Evolutionary conservation across 2,797 vertebrate species (phyloP).

Genomic region (Urophycis tenuis): DNA sequence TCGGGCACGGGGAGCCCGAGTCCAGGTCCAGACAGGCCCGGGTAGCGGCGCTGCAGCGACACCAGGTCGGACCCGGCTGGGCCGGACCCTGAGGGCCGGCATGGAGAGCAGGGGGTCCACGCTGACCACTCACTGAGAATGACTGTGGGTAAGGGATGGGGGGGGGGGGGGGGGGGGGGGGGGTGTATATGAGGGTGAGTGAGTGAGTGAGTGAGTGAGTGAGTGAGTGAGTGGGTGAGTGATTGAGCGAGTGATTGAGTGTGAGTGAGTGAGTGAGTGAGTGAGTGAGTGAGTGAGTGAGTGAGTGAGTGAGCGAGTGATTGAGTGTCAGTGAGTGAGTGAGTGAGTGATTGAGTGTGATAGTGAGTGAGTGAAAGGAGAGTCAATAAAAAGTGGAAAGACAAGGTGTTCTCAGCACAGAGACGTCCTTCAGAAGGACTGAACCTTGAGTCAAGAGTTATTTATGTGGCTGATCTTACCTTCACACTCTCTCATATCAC

Average conservation of each 20-base stretch:
- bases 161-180: constrained; percentile 27
- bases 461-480: constrained; percentile 45
- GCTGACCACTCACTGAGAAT: constrained; percentile 82
- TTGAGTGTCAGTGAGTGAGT: not conserved
- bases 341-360: too few relatives aligned
- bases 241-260: not conserved
- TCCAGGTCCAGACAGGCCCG: constrained; percentile 79
- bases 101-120: constrained; percentile 82
- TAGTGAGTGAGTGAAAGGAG: not conserved
- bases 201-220: not conserved
- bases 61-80: constrained; percentile 33
- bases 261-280: not conserved
- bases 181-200: constrained; percentile 2
- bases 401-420: not conserved
- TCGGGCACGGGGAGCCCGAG: constrained; percentile 62
- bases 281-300: not conserved
- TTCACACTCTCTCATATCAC: constrained; percentile 72
- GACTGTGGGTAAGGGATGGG: constrained; percentile 49
- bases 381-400: not conserved
- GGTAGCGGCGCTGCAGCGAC: constrained; percentile 76
- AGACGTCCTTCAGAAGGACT: not conserved
- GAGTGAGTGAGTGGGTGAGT: not conserved
- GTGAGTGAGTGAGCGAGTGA: too few relatives aligned
- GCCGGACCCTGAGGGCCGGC: constrained; percentile 52
- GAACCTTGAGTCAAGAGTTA: not conserved